Conservation (phyloP, 1,140 invertebrate genomes). For the Drosophila sechellia region DNA sequence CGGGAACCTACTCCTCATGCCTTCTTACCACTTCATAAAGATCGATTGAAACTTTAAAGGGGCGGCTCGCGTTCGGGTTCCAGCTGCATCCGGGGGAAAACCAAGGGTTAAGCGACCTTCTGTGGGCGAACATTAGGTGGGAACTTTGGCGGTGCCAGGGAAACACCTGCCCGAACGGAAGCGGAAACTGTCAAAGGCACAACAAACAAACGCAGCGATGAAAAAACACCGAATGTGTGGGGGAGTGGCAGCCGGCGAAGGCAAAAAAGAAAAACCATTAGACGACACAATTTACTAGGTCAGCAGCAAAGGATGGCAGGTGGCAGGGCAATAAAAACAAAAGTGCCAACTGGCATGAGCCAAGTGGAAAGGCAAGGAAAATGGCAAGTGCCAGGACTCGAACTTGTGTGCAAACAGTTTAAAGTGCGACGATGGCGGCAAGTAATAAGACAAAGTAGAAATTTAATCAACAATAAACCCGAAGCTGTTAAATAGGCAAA, state of each 20-base stretch:
- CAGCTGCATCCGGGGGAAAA: slow-evolving; percentile 12
- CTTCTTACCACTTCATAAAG: not conserved
- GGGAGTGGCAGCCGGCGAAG: slow-evolving; percentile 7
- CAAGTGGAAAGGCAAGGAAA: slow-evolving; percentile 34
- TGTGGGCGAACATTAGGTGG: slow-evolving; percentile 14
- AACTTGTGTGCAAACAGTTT: slow-evolving; percentile 67
- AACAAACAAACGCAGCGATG: slow-evolving; percentile 48
- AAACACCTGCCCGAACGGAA: slow-evolving; percentile 63
- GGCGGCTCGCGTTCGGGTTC: not conserved
- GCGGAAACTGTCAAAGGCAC: slow-evolving; percentile 77
- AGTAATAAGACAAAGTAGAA: slow-evolving; percentile 59
- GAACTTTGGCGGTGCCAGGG: slow-evolving; percentile 16
- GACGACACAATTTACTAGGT: slow-evolving; percentile 72
- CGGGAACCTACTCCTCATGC: not conserved
- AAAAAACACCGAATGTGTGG: not conserved
- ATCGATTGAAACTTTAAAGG: slow-evolving; percentile 23
- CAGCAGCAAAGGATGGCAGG: slow-evolving; percentile 54
- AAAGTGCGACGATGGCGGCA: slow-evolving; percentile 49
- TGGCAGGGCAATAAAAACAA: slow-evolving; percentile 65
- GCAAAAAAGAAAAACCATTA: slow-evolving; percentile 71
- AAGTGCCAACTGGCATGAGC: slow-evolving; percentile 42
- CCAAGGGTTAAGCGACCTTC: slow-evolving; percentile 26
- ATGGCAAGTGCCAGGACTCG: slow-evolving; percentile 16
- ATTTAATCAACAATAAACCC: slow-evolving; percentile 74
- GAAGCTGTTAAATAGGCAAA: slow-evolving; percentile 59